Base-by-base conservation (phyloP, 2,113 vertebrate species). In the Bujurquina vittata region DNA sequence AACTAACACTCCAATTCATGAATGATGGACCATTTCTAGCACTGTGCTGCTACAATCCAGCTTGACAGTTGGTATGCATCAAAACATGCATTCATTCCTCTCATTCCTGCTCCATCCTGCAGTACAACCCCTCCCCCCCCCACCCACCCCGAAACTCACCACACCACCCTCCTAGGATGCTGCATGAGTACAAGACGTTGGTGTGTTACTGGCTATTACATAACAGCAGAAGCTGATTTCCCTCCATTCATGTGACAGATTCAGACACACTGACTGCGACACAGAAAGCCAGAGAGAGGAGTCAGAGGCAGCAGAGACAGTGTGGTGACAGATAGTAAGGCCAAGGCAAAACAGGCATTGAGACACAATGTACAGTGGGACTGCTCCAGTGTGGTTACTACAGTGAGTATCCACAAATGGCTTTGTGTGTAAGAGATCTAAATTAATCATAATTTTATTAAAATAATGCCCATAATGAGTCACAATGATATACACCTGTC, bases 201-300 rank as follows among this genome's bases (percentile, higher is more conserved):
- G 76, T 91, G 77, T 69, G 77, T 89, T 90, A 81, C 88, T 83
- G 75, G 31, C 69, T 87, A 60, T 94, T 94, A 94, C 52, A 29
- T 94, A 94, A 95, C 84, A 85, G 2, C 79, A 75, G 81, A 80
- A 76, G 84, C 77, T 78, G 65, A 83, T 60, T 57, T 81, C 49
- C 58, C 81, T 89, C 86, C 88, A 78, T 85, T 86, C 88, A 92
- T 89, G 88, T 90, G 93, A 88, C 77, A 83, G 56, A 86, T 81
- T 80, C 86, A 86, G 85, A 89, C 80, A 62, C 74, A 72, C 84
- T 77, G 79, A 81, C 79, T 86, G 84, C 80, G 80, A 79, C 73
- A 84, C 75, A 87, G 61, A 69, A 43, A 85, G 75, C 15, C 49
- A 26, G 65, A n/a, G 69, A 79, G 73, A 76, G 57, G 49, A 74